phyloP scores from a whole-genome alignment of 1,140 invertebrate species.

The Nasonia giraulti region DNA sequence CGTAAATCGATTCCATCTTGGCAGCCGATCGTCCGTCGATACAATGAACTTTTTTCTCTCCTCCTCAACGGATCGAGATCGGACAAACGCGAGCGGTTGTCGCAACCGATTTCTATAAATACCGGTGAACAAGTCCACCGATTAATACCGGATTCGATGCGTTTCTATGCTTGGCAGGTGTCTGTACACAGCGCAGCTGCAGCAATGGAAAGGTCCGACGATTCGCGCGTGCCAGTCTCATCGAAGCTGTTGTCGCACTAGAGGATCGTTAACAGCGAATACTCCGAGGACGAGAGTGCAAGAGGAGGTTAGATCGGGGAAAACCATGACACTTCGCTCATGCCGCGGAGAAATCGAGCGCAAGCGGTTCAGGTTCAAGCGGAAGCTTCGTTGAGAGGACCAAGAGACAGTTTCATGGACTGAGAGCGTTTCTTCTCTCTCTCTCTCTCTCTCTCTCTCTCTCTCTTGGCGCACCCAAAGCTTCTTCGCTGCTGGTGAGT shows the following conservation, averaged over 20 bases:
- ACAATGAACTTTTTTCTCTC: no score
- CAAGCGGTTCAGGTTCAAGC: conserved; percentile 46
- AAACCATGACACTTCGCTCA: conserved; percentile 44
- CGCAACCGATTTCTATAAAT: neutral
- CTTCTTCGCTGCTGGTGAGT: neutral
- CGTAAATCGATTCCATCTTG: no score
- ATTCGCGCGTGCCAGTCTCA: neutral
- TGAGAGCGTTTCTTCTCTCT: no score
- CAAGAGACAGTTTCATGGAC: neutral
- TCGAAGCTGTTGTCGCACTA: neutral
- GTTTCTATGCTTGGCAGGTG: neutral
- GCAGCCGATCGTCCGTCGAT: no score
- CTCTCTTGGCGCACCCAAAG: no score
- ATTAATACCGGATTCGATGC: neutral
- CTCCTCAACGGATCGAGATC: neutral
- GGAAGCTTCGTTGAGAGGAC: conserved; percentile 20
- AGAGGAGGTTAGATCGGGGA: neutral
- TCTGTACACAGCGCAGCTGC: neutral
- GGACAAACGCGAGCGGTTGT: neutral
- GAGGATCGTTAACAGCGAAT: neutral
- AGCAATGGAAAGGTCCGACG: neutral
- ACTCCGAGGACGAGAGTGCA: neutral
- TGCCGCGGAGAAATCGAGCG: conserved; percentile 40
- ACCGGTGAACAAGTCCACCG: neutral
- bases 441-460: no score